Base-by-base conservation (phyloP, 2,888 invertebrate species). In the Girardia tigrina region DNA sequence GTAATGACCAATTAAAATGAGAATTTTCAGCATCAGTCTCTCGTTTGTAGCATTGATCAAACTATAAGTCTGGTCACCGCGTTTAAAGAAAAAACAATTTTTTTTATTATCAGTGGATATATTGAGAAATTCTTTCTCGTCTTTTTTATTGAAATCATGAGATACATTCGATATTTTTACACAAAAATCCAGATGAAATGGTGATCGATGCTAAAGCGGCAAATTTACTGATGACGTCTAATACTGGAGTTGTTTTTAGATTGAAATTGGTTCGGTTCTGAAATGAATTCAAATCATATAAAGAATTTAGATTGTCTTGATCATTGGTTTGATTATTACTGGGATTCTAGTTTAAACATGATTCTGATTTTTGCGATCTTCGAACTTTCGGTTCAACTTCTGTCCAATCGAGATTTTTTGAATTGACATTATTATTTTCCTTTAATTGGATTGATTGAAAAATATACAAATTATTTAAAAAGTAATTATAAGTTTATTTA, bases 141-240 rank as follows among this genome's bases (percentile, higher is more conserved):
- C 74, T 74, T 74, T 74, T 74, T 74, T 28, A 69, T 74, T 74
- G 1, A 74, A 12, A 27, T 74, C 56, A 2, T 26, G 56, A 26
- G 69, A 26, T 6, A 74, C 16, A 74, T 56, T 56, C 1, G 28
- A 56, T n/a, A 74, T 56, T 74, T 74, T 69, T 8, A 74, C 12
- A 42, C 74, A 74, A 4, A 56, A 26, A 74, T 74, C 74, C 16
- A 12, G 1, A 20, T 56, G 28, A 74, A 56, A 74, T 26, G 28
- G 26, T 1, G 74, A 74, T n/a, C 56, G 4, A 2, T 56, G 56
- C 2, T 16, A 26, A 26, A 26, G 27, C 16, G 69, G 56, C 14
- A 56, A 8, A 16, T 26, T n/a, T n/a, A n/a, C n/a, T n/a, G n/a
- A n/a, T n/a, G n/a, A n/a, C 56, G 56, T 56, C 56, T 56, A 20